Evolutionary conservation across 2,888 invertebrate species (phyloP).

Genomic region (Agriopis aurantiaria): DNA sequence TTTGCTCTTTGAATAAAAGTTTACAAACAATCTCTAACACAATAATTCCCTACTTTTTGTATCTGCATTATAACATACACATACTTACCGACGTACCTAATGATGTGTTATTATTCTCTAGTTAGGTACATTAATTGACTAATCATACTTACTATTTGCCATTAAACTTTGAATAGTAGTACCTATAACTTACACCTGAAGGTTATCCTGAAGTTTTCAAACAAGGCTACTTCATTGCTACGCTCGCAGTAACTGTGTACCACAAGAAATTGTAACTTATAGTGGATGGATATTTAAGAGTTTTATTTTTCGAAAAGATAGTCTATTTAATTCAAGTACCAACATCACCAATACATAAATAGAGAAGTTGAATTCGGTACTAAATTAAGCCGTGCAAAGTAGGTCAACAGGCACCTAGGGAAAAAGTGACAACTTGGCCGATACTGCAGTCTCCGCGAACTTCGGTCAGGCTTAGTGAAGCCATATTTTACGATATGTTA

Average conservation of each 20-base stretch:
- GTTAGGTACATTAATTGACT: not conserved
- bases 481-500: slow-evolving; percentile 43
- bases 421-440: slow-evolving; percentile 55
- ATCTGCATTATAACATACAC: not conserved
- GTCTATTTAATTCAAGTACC: no score
- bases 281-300: not conserved
- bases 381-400: slow-evolving; percentile 45
- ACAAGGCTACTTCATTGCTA: not conserved
- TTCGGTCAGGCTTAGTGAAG: slow-evolving; percentile 47
- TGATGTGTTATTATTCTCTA: not conserved
- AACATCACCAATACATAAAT: not conserved
- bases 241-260: not conserved
- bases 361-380: not conserved
- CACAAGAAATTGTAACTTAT: not conserved
- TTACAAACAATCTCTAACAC: not conserved
- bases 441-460: slow-evolving; percentile 53
- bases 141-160: not conserved
- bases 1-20: slow-evolving; percentile 9
- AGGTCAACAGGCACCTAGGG: slow-evolving; percentile 57
- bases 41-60: not conserved
- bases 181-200: not conserved
- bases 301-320: not conserved
- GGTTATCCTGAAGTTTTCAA: not conserved
- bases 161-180: not conserved
- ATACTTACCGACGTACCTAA: no score